phyloP scores from a whole-genome alignment of 2,797 vertebrate species.

The Periparus ater region DNA sequence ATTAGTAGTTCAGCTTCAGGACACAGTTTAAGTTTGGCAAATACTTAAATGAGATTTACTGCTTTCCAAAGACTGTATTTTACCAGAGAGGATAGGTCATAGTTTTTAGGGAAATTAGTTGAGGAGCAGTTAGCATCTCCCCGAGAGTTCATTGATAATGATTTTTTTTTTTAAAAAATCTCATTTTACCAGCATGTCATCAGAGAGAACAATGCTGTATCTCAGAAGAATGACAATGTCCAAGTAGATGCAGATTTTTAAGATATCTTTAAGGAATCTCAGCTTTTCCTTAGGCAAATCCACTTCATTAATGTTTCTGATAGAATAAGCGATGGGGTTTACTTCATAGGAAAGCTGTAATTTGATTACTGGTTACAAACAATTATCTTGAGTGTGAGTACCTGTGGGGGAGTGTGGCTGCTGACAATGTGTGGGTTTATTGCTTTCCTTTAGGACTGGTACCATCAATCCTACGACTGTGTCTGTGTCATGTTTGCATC shows the following conservation, averaged over 20 bases:
- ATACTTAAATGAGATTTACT: neutral
- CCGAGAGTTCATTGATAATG: neutral
- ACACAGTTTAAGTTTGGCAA: neutral
- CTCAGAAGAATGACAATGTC: neutral
- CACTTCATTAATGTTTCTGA: neutral
- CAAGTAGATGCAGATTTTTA: neutral
- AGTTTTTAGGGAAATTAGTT: neutral
- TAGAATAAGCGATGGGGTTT: neutral
- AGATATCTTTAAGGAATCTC: neutral
- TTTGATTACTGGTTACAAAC: neutral
- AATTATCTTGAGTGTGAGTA: neutral
- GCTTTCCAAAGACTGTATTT: neutral
- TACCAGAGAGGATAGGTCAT: neutral
- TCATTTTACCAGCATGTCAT: neutral
- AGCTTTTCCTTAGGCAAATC: neutral
- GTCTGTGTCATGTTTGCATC: conserved; percentile 99
- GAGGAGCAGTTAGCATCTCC: neutral
- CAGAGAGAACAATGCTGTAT: neutral
- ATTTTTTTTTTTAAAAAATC: neutral
- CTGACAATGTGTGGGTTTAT: neutral
- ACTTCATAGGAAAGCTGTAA: neutral
- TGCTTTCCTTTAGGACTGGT: conserved; percentile 86
- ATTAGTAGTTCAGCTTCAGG: neutral
- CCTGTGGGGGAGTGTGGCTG: neutral
- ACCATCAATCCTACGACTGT: conserved; percentile 98